Percentiles rank a stretch among this genome's conserved stretches.
phyloP scores from a whole-genome alignment of 2,888 invertebrate species.

The Macrostomum cliftonense region DNA sequence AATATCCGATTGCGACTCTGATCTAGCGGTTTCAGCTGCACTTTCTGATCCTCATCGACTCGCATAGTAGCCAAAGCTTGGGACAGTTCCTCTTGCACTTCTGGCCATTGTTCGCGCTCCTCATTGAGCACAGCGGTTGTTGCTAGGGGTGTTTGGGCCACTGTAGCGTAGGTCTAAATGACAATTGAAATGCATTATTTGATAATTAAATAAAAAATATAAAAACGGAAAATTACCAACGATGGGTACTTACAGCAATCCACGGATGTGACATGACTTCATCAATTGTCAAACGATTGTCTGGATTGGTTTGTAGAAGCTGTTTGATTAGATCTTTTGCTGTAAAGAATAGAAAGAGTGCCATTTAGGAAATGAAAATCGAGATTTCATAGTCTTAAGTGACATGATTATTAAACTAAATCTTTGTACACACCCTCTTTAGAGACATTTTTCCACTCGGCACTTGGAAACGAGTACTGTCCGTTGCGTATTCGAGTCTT shows the following conservation, averaged over 20 bases:
- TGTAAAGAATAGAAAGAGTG: conserved; percentile 15
- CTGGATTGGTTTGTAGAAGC: conserved; percentile 81
- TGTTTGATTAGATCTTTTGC: conserved; percentile 80
- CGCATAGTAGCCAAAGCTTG: conserved; percentile 89
- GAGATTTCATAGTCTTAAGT: no score
- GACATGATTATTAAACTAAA: no score
- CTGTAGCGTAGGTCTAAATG: conserved; percentile 51
- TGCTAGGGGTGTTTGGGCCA: conserved; percentile 81
- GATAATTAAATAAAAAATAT: no score
- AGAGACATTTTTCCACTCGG: conserved; percentile 57
- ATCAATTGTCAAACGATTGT: conserved; percentile 66
- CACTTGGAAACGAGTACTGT: conserved; percentile 81
- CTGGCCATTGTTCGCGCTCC: conserved; percentile 78
- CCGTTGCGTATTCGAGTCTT: conserved; percentile 83
- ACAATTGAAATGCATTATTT: no score
- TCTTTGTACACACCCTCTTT: conserved; percentile 45
- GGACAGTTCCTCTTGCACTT: conserved; percentile 83
- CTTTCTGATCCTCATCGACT: conserved; percentile 71
- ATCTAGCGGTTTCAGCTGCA: conserved; percentile 74
- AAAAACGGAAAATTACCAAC: conserved; percentile 25
- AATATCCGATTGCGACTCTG: no score
- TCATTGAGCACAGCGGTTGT: conserved; percentile 72
- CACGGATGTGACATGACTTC: conserved; percentile 69
- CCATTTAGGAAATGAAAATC: no score
- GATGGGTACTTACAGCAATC: conserved; percentile 68